A percentile compares a stretch with the other conserved stretches of the same genome.
Conservation (phyloP, 2,113 vertebrate species). For the Diglossa brunneiventris region DNA sequence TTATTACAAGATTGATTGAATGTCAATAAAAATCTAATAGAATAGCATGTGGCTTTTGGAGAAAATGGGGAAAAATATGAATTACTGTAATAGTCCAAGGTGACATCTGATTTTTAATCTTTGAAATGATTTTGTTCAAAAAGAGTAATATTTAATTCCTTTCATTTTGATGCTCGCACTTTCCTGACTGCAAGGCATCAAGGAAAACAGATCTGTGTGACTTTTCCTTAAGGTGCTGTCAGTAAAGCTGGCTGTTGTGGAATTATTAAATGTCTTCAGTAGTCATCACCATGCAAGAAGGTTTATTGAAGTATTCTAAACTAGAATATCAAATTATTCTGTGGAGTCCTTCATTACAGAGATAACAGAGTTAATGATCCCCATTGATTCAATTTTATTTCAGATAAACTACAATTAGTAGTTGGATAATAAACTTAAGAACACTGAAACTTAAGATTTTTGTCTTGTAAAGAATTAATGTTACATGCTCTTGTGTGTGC, state of each 20-base stretch:
- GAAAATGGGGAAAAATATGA: not conserved
- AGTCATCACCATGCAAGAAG: not conserved
- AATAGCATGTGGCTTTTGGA: not conserved
- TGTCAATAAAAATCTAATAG: slow-evolving; percentile 21
- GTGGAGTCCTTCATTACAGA: not conserved
- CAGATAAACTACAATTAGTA: not conserved
- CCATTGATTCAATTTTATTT: not conserved
- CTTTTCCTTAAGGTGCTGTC: not conserved
- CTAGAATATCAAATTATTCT: not conserved
- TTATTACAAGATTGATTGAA: not conserved
- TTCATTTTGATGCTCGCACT: not conserved
- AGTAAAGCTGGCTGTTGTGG: not conserved
- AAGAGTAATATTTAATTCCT: not conserved
- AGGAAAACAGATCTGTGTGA: not conserved
- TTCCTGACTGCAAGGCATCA: not conserved
- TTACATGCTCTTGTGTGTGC: not conserved
- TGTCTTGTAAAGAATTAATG: not conserved
- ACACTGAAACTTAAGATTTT: not conserved
- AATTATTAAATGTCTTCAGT: not conserved
- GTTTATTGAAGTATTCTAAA: not conserved
- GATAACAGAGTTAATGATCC: not conserved
- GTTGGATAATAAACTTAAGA: not conserved
- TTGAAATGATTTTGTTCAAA: not conserved
- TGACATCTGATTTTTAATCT: not conserved
- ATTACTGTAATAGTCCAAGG: not conserved